Evolutionary conservation across 64 coral and sea anemone genomes (phyloP).

Genomic region (Acropora tenuis): DNA sequence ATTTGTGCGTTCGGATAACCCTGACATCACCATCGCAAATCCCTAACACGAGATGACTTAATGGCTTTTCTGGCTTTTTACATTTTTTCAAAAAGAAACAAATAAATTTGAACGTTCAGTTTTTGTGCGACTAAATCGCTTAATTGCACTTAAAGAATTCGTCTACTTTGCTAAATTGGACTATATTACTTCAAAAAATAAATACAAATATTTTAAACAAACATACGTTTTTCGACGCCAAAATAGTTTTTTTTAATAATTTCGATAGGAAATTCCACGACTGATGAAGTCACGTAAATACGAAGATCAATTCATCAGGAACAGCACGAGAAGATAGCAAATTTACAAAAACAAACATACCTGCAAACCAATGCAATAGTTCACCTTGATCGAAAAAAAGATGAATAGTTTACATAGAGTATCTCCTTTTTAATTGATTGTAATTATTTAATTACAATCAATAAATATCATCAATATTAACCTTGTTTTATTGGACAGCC

Average conservation of each 20-base stretch:
- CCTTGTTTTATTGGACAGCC: too few species aligned
- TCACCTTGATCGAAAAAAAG: neutral
- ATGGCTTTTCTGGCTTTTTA: too few species aligned
- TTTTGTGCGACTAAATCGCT: too few species aligned
- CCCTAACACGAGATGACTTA: too few species aligned
- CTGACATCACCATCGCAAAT: too few species aligned
- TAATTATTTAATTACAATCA: neutral
- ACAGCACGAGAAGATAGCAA: neutral
- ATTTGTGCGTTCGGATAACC: too few species aligned
- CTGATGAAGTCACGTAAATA: neutral
- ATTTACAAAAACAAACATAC: neutral
- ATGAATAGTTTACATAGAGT: neutral
- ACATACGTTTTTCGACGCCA: neutral
- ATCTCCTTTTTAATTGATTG: neutral
- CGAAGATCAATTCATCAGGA: neutral
- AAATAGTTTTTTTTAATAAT: neutral
- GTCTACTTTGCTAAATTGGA: too few species aligned
- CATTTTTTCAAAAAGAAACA: too few species aligned
- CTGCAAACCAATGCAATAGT: neutral
- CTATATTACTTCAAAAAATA: too few species aligned
- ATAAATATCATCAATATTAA: too few species aligned
- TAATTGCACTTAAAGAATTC: too few species aligned
- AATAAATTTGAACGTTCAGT: too few species aligned
- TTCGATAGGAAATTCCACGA: neutral
- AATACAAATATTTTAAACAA: neutral